phyloP scores from a whole-genome alignment of 2,113 vertebrate species.

The Garra rufa region DNA sequence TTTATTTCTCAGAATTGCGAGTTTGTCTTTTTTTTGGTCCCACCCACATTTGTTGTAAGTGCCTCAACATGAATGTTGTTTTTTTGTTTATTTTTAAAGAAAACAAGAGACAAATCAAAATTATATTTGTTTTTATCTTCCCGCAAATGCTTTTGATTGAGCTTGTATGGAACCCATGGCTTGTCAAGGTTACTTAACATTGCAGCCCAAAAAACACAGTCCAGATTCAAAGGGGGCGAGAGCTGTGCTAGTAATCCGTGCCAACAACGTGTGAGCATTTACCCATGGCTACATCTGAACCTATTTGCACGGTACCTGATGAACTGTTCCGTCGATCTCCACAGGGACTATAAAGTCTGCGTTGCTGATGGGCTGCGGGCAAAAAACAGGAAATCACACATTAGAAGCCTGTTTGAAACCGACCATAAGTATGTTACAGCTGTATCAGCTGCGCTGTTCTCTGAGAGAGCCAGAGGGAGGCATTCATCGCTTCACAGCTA shows the following conservation, averaged over 20 bases:
- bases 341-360: constrained; percentile 61
- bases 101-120: background rate
- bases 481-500: background rate
- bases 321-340: constrained; percentile 60
- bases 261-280: background rate
- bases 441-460: background rate
- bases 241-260: background rate
- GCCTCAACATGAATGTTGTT: background rate
- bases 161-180: background rate
- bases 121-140: background rate
- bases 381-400: constrained; percentile 18
- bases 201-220: background rate
- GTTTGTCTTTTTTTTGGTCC: too few species aligned
- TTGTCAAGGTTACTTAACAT: background rate
- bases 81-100: background rate
- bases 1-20: too few species aligned
- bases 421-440: background rate
- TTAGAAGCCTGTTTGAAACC: background rate
- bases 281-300: background rate
- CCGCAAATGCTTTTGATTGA: background rate
- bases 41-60: background rate
- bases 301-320: constrained; percentile 50
- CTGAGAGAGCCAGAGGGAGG: background rate
- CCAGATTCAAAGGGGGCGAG: background rate
- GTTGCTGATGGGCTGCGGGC: constrained; percentile 56